A percentile compares a stretch with the other conserved stretches of the same genome.
Evolutionary conservation across 92 coral and sea anemone genomes (phyloP).

Genomic region (Bergia puertoricense): DNA sequence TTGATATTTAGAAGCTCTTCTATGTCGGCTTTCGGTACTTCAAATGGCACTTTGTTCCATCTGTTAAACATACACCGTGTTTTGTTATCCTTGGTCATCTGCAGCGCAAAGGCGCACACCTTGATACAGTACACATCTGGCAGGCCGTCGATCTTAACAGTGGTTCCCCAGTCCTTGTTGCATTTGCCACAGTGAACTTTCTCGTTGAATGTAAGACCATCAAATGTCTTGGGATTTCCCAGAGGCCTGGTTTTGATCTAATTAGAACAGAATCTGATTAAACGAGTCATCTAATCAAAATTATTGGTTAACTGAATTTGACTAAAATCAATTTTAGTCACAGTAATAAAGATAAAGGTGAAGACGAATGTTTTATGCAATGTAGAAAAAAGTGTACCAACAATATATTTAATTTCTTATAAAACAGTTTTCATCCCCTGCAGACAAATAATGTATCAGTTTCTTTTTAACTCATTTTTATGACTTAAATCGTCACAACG

Average conservation of each 20-base stretch:
- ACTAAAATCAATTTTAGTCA: no score
- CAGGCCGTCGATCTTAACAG: conserved; percentile 55
- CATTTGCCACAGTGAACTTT: conserved; percentile 68
- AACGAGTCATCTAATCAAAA: no score
- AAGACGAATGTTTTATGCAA: no score
- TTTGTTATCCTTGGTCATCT: conserved; percentile 6
- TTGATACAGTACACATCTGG: conserved; percentile 76
- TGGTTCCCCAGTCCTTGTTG: conserved; percentile 79
- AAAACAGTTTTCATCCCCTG: no score
- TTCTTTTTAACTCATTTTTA: no score
- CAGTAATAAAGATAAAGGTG: no score
- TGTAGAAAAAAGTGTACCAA: no score
- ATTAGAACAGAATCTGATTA: no score
- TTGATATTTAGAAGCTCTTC: neutral
- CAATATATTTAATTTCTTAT: no score
- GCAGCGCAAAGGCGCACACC: conserved; percentile 62
- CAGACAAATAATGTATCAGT: no score
- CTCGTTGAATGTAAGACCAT: conserved; percentile 62
- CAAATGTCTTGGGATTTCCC: conserved; percentile 36
- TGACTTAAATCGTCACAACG: no score
- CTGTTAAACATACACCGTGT: conserved; percentile 45
- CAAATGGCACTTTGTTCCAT: conserved; percentile 84
- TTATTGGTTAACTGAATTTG: no score
- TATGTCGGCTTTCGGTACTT: conserved; percentile 45
- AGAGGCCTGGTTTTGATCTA: conserved; percentile 3